These are phyloP conservation scores for Drosophila jambulina DNA, from an alignment of 1,140 invertebrate species.

Conservation along the genomic window DNA sequence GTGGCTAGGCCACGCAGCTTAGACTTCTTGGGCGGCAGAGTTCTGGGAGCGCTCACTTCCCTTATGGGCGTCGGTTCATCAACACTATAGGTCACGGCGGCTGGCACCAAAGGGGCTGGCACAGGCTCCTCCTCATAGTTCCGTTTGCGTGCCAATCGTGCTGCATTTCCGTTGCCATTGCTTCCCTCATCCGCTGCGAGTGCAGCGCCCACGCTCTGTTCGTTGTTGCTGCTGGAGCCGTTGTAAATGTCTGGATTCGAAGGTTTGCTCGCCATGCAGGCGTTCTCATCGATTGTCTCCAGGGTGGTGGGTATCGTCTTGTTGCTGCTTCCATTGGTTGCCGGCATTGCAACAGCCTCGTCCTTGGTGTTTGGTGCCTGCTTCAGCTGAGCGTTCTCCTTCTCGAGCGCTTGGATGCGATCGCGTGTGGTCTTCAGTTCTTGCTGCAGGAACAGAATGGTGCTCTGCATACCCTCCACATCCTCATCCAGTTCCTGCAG, in stretches of 20 bases:
- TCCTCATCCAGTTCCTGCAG: constrained; percentile 98
- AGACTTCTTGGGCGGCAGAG: constrained; percentile 84
- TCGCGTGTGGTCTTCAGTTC: constrained; percentile 93
- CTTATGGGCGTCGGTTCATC: constrained; percentile 41
- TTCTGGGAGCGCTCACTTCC: constrained; percentile 67
- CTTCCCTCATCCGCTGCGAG: constrained; percentile 36
- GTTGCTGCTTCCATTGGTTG: constrained; percentile 42
- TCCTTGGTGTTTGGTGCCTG: constrained; percentile 33
- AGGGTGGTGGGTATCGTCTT: constrained; percentile 51
- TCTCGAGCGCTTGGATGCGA: constrained; percentile 82
- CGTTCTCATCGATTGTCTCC: constrained; percentile 68
- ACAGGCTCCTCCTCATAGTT: constrained; percentile 71
- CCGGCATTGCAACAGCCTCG: constrained; percentile 12
- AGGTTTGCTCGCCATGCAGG: constrained; percentile 14
- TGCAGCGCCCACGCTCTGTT: constrained; percentile 30
- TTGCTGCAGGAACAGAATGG: constrained; percentile 96
- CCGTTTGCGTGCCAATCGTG: constrained; percentile 71
- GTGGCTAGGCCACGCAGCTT: constrained; percentile 68
- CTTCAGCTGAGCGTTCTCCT: constrained; percentile 70
- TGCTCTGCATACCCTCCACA: constrained; percentile 99
- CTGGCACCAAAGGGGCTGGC: constrained; percentile 6
- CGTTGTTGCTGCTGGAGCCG: constrained; percentile 51
- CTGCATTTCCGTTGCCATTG: constrained; percentile 59
- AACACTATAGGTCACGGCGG: constrained; percentile 17
- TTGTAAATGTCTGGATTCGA: constrained; percentile 58